These are phyloP conservation scores for Nebria salina DNA, from an alignment of 2,888 invertebrate genomes.

Conservation along the genomic window DNA sequence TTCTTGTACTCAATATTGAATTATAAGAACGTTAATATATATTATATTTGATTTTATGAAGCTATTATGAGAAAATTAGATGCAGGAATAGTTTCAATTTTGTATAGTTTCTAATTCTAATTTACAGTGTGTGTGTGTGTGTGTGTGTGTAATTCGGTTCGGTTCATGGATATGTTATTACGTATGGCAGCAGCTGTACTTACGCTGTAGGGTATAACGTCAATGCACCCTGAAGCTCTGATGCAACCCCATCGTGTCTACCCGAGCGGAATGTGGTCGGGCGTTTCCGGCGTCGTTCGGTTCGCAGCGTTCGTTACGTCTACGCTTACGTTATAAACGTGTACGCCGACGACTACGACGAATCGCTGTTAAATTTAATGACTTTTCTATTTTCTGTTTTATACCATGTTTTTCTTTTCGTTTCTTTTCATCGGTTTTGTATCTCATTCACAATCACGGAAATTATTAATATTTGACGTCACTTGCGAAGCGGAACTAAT, in stretches of 20 bases:
- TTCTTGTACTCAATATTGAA: neutral
- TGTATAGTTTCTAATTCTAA: neutral
- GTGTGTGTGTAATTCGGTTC: neutral
- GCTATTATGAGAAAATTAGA: neutral
- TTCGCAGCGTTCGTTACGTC: conserved; percentile 42
- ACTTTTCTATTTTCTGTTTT: conserved; percentile 44
- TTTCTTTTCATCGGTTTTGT: conserved; percentile 19
- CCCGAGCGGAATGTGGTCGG: conserved; percentile 41
- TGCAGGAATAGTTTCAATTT: neutral
- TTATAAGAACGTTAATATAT: too few relatives aligned
- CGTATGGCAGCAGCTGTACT: conserved; percentile 31
- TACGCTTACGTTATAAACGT: conserved; percentile 34
- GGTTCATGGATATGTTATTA: conserved; percentile 8
- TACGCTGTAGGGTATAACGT: conserved; percentile 34
- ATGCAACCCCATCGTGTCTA: conserved; percentile 45
- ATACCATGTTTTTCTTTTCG: conserved; percentile 17
- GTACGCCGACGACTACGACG: neutral
- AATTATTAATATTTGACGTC: neutral
- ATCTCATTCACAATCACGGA: neutral
- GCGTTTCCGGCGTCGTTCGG: conserved; percentile 40
- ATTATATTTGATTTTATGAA: too few relatives aligned
- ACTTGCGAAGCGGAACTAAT: neutral
- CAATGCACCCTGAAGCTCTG: conserved; percentile 43
- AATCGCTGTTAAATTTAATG: conserved; percentile 45
- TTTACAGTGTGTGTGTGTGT: neutral